Evolutionary conservation across 2,888 invertebrate genomes (phyloP), one percentile per base, ranked within the genome.

Genomic region (Eugnorisma glareosa): DNA sequence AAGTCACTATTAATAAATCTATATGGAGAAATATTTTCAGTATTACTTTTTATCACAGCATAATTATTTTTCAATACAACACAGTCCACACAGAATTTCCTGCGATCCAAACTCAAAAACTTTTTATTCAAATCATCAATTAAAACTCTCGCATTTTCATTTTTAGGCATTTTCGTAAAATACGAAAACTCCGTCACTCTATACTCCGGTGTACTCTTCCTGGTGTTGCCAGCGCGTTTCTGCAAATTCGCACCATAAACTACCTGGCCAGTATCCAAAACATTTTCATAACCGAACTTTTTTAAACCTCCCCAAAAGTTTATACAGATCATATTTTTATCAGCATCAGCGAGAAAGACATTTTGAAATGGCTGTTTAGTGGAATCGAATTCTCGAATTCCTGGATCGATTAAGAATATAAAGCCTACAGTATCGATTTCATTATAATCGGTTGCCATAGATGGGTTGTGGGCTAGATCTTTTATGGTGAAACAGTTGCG

Each of bases 361-460:
- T 97, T 97, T 93, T 98, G 98, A 74, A 95, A 96, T 5, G 90
- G 90, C 76, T 93, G 92, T 79, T 93, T 93, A 57, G 82, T 90
- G 54, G 92, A 91, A 73, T 95, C 93, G 73, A 95, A 95, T 24
- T 95, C 95, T 78, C 93, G 90, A 40, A 94, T 94, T 43, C 95
- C 91, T 40, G 97, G 96, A 82, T 97, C 97, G 57, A 97, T 95
- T 76, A 95, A 93, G 40, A 98, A 96, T 59, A 98, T 96, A 5
- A 98, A 88, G 2, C 98, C 98, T 8, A 98, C 97, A 18, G 98
- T 97, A 93, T 98, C 98, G 83, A 98, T 96, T 96, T 98, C 98
- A 81, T 97, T 97, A 90, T 97, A 98, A 67, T 94, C 92, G 35
- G 93, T 94, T 8, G 80, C 75, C 73, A 91, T 87, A 0, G 84